Base-by-base conservation (phyloP, 2,888 invertebrate species). In the Mesodorylaimus sp. region DNA sequence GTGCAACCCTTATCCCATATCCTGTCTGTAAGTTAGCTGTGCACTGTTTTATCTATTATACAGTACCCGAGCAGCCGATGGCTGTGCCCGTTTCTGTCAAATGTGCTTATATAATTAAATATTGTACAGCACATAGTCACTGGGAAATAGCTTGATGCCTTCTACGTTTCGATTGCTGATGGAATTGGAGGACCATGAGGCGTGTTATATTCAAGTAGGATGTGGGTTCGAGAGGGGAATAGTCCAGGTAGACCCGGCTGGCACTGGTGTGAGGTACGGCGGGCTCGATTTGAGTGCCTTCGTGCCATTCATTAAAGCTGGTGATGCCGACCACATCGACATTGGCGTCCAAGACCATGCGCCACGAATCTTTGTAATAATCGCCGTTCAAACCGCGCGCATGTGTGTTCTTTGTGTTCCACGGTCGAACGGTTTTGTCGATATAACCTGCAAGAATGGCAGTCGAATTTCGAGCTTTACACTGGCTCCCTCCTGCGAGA, bases 231-330 rank as follows among this genome's bases (percentile, higher is more conserved):
- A 76, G 73, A 0, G 77, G 77, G 60, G 72, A 72, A 60, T 79
- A 79, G 59, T 78, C 76, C 28, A 71, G 60, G 59, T 76, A 77
- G 1, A 66, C 66, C 56, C 68, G 72, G 23, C 61, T 62, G 16
- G 63, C 59, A 44, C 61, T 63, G 27, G 60, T 62, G 51, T 71
- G 73, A 1, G 72, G 63, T 21, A 72, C 64, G 0, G 77, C 79
- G 38, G 78, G 77, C 63, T 80, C 80, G 50, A 80, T 79, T 67
- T 80, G 80, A 10, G 79, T 79, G 3, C 80, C 80, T 65, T 79
- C 79, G 56, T 77, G 77, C 79, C 80, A 80, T 61, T 80, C 79
- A 62, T 80, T 80, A 61, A 79, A 80, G 51, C 79, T 79, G 38
- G 79, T 79, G 50, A 80, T 75, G 10, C 76, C 76, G 19, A 81